These are phyloP conservation scores for Colostygia pectinataria DNA, from an alignment of 2,888 invertebrate species.

Conservation along the genomic window DNA sequence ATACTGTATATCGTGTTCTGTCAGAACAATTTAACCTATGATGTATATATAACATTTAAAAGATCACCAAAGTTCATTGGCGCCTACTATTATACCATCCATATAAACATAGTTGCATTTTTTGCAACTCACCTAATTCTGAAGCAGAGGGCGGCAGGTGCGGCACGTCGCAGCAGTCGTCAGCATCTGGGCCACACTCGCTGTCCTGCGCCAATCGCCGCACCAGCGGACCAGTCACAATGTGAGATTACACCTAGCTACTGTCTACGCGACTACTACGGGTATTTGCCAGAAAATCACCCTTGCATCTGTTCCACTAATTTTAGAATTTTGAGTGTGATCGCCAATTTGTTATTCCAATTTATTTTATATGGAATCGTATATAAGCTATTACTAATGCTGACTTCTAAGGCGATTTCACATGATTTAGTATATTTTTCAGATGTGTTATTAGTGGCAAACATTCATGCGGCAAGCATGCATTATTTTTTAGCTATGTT, in stretches of 20 bases:
- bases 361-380: slow-evolving; percentile 2
- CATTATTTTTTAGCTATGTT: slow-evolving; percentile 48
- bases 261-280: slow-evolving; percentile 55
- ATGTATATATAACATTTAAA: too few relatives aligned
- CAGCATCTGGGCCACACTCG: slow-evolving; percentile 79
- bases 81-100: neutral
- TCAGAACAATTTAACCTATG: too few relatives aligned
- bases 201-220: slow-evolving; percentile 82
- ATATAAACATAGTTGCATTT: neutral
- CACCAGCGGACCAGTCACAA: slow-evolving; percentile 83
- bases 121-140: slow-evolving; percentile 63
- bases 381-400: slow-evolving; percentile 21
- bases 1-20: too few relatives aligned
- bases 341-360: slow-evolving; percentile 18
- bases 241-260: slow-evolving; percentile 81
- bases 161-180: slow-evolving; percentile 80
- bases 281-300: slow-evolving; percentile 55
- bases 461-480: slow-evolving; percentile 72
- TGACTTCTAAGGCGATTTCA: slow-evolving; percentile 23
- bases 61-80: neutral
- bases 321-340: slow-evolving; percentile 19
- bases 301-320: neutral
- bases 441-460: slow-evolving; percentile 22
- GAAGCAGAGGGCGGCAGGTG: slow-evolving; percentile 79
- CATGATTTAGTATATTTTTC: slow-evolving; percentile 26